A percentile compares a stretch with the other conserved stretches of the same genome.
These are phyloP conservation scores for Chiridota heheva DNA, from an alignment of 35 echinoderm and acorn worm genomes.

Conservation along the genomic window DNA sequence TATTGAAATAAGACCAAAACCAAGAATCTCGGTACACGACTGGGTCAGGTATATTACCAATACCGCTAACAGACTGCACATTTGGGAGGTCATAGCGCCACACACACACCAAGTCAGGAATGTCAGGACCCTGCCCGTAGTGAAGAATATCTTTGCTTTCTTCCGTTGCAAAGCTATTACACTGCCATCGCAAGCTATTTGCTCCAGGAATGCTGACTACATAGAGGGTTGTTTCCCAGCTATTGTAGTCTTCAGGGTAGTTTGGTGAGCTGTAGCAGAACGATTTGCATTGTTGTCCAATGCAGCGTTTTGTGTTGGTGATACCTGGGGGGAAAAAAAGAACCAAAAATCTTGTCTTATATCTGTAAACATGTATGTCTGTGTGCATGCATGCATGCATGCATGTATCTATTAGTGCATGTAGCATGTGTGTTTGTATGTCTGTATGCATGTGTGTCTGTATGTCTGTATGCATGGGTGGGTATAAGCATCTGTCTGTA, in stretches of 20 bases:
- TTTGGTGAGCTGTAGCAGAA: constrained; percentile 24
- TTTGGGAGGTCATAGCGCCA: constrained; percentile 28
- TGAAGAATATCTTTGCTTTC: constrained; percentile 29
- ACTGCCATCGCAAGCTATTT: constrained; percentile 1
- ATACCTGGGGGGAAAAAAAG: constrained; percentile 1
- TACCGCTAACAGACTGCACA: constrained; percentile 7
- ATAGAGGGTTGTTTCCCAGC: constrained; percentile 35
- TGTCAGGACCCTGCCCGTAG: constrained; percentile 14
- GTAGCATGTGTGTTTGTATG: too few species aligned
- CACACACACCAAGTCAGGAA: constrained; percentile 27
- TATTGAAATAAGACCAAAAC: constrained; percentile 38
- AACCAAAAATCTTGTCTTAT: too few species aligned
- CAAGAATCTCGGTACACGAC: constrained; percentile 25
- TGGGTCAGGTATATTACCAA: background rate
- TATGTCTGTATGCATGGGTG: too few species aligned
- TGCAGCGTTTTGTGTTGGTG: constrained; percentile 12
- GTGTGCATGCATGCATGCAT: too few species aligned
- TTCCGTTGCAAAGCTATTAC: constrained; percentile 20
- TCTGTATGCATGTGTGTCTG: too few species aligned
- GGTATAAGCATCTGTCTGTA: too few species aligned
- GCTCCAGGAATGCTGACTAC: constrained; percentile 21
- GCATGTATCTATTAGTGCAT: too few species aligned
- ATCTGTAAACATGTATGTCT: too few species aligned
- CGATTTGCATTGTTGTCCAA: constrained; percentile 28
- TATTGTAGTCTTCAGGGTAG: constrained; percentile 13